Conservation (phyloP, 1,140 invertebrate species). For the Anastrepha ludens region DNA sequence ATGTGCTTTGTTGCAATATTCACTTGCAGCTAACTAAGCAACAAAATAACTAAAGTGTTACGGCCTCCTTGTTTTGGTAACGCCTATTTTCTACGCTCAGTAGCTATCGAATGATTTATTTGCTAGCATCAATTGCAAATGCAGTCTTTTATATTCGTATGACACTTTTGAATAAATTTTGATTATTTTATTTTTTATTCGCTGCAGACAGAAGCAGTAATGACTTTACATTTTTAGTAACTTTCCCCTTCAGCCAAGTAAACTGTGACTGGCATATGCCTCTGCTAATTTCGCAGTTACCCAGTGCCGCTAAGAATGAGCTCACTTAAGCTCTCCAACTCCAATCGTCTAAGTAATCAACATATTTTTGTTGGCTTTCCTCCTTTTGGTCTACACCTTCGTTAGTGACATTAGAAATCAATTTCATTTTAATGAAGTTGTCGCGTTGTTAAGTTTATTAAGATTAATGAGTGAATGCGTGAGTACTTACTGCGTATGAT, state of each 20-base stretch:
- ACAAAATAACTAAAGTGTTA: neutral
- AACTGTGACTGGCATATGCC: neutral
- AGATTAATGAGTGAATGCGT: constrained; percentile 52
- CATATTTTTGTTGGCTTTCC: constrained; percentile 14
- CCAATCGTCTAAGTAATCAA: constrained; percentile 1
- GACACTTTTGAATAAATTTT: no score
- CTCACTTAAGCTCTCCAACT: neutral
- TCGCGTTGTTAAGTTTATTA: constrained; percentile 53
- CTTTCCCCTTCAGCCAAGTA: neutral
- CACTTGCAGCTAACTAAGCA: neutral
- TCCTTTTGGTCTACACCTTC: neutral
- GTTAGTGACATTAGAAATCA: constrained; percentile 54
- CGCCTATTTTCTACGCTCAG: neutral
- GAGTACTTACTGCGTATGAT: neutral
- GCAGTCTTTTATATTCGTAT: no score
- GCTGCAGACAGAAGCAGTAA: neutral
- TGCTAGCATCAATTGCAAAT: neutral
- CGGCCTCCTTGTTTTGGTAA: neutral
- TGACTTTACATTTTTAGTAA: neutral
- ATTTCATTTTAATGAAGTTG: constrained; percentile 54
- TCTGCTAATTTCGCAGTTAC: neutral
- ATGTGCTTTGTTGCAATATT: neutral
- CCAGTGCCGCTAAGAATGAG: neutral
- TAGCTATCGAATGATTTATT: no score
- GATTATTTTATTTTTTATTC: no score